A percentile compares a stretch with the other conserved stretches of the same genome.
phyloP scores from a whole-genome alignment of 2,113 vertebrate genomes.

The Poicephalus meyeri region DNA sequence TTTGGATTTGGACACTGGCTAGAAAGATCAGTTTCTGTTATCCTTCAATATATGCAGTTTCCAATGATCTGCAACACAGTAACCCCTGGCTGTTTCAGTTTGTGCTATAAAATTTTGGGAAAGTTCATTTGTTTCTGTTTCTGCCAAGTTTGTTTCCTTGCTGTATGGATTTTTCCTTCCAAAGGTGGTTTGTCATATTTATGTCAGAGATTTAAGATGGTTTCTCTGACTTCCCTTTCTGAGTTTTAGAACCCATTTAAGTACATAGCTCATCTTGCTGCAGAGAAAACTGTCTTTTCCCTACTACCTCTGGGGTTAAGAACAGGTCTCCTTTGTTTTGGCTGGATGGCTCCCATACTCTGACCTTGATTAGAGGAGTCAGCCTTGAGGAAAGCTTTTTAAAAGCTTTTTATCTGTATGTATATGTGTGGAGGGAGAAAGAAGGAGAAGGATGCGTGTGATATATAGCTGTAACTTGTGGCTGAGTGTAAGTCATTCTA shows the following conservation, averaged over 20 bases:
- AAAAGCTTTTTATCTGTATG: background rate
- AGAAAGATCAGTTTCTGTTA: background rate
- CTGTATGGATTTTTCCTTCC: background rate
- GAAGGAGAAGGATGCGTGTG: background rate
- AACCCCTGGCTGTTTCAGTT: background rate
- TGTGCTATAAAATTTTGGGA: background rate
- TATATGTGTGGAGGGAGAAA: background rate
- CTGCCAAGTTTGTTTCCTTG: background rate
- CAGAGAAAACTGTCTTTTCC: background rate
- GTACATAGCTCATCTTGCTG: background rate
- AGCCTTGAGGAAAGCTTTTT: background rate
- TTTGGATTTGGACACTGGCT: background rate
- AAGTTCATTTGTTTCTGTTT: background rate
- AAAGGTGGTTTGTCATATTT: background rate
- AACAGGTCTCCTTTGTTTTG: background rate
- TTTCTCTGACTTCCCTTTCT: background rate
- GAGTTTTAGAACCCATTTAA: background rate
- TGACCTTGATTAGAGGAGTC: background rate
- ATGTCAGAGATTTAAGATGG: background rate
- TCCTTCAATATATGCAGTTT: background rate
- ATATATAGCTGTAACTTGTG: background rate
- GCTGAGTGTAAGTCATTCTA: fast-evolving
- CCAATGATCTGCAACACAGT: background rate
- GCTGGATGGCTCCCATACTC: background rate
- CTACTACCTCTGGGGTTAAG: background rate